Base-by-base conservation (phyloP, 2,888 invertebrate species). In the Mythimna vitellina region DNA sequence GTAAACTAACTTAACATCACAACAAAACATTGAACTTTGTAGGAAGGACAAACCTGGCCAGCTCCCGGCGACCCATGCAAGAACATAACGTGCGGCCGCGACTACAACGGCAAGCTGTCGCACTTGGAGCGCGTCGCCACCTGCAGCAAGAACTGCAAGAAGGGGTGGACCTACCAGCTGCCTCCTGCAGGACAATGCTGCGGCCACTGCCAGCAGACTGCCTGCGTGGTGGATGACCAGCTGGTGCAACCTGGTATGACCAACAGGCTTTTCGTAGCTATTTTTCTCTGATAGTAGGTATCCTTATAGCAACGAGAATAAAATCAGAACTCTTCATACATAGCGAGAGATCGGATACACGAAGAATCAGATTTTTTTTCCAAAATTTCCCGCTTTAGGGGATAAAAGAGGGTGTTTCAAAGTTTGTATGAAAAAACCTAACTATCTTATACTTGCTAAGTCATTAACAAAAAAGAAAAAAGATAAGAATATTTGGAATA, bases 201-300 rank as follows among this genome's bases (percentile, higher is more conserved):
- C 85, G 98, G 98, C 0, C 95, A 93, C 58, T 98, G 98, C 82
- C 92, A 94, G 53, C 97, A 97, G 89, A 92, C 93, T 0, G 93
- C 95, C 32, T 98, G 98, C 71, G 88, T 97, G 0, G 90, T 96
- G 3, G 96, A 94, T 0, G 96, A 96, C 0, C 88, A 91, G 0
- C 82, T 97, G 0, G 95, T 96, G 61, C 84, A 93, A 35, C 95
- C 97, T 1, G 97, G 97, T 95, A 4, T 84, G 88, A 42, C 42
- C 2, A 35, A 2, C 14, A 12, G 12, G 0, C 14, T 5, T 17
- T 17, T 46, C 5, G 14, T 14, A 14, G 9, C 6, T 14, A 46
- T 46, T 14, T 4, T 46, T 46, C 3, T 46, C 42, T 46, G 14
- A 46, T 14, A 46, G 42, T 5, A 29, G 29, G 29, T 29, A 46